Percentiles rank a stretch among this genome's conserved stretches.
These are phyloP conservation scores for Drosophila paramelanica DNA, from an alignment of 2,888 invertebrate species.

Conservation along the genomic window DNA sequence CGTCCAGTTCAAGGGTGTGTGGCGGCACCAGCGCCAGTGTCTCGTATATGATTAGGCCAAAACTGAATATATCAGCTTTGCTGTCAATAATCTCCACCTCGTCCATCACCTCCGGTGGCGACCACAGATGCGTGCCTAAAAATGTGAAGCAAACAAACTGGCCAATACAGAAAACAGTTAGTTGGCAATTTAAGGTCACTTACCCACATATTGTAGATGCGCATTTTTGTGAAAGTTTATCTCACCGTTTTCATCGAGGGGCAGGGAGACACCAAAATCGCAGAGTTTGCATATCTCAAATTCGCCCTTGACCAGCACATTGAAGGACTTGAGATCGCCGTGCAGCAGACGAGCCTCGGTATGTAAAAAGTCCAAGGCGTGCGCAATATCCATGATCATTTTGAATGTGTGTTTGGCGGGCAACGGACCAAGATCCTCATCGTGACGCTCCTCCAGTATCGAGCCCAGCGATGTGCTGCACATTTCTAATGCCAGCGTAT, in stretches of 20 bases:
- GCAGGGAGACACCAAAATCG: slow-evolving; percentile 93
- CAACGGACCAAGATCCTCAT: slow-evolving; percentile 87
- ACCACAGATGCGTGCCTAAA: slow-evolving; percentile 92
- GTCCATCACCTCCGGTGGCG: slow-evolving; percentile 91
- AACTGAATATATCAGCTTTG: slow-evolving; percentile 92
- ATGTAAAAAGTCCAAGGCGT: slow-evolving; percentile 92
- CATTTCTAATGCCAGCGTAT: slow-evolving; percentile 92
- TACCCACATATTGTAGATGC: slow-evolving; percentile 88
- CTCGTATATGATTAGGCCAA: slow-evolving; percentile 92
- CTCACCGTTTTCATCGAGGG: slow-evolving; percentile 88
- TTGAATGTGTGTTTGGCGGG: slow-evolving; percentile 88
- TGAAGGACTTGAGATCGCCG: slow-evolving; percentile 94
- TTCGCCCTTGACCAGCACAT: slow-evolving; percentile 91
- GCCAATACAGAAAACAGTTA: too few species aligned
- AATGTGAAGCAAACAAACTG: not conserved
- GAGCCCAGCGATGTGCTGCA: slow-evolving; percentile 90
- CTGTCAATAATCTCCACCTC: slow-evolving; percentile 87
- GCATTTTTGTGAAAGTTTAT: slow-evolving; percentile 87
- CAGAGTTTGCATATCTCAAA: slow-evolving; percentile 92
- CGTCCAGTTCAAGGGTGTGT: slow-evolving; percentile 85
- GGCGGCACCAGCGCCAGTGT: slow-evolving; percentile 91
- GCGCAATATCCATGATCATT: slow-evolving; percentile 89
- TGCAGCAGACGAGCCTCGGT: slow-evolving; percentile 90
- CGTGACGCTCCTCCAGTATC: slow-evolving; percentile 89
- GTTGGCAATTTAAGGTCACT: slow-evolving; percentile 26